Percentiles rank a stretch among this genome's conserved stretches.
Conservation (phyloP, 1,140 invertebrate genomes). For the Forficula auricularia region DNA sequence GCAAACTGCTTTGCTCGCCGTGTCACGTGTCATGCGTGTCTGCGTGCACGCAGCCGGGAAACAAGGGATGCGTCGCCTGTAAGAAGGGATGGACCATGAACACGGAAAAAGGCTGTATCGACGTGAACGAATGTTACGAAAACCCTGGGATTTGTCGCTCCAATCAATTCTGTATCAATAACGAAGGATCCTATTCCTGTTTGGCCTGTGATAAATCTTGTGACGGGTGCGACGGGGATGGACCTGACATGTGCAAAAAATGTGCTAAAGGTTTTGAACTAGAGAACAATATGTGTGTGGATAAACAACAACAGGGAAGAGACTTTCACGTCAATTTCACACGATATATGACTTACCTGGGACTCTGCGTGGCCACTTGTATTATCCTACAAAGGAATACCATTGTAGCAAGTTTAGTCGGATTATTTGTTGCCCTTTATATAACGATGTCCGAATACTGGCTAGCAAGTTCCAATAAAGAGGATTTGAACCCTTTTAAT, state of each 20-base stretch:
- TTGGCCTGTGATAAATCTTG: slow-evolving; percentile 66
- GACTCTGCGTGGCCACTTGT: slow-evolving; percentile 57
- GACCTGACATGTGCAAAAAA: slow-evolving; percentile 74
- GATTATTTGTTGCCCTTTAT: slow-evolving; percentile 52
- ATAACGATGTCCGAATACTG: slow-evolving; percentile 63
- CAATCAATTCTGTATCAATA: slow-evolving; percentile 84
- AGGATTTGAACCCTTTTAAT: neutral
- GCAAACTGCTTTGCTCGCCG: slow-evolving; percentile 54
- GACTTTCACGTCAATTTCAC: slow-evolving; percentile 36
- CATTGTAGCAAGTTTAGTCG: slow-evolving; percentile 50
- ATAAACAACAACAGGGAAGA: slow-evolving; percentile 27
- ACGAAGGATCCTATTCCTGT: slow-evolving; percentile 72
- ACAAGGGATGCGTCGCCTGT: slow-evolving; percentile 70
- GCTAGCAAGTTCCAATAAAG: slow-evolving; percentile 18
- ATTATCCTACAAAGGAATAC: slow-evolving; percentile 65
- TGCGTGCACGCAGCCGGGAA: slow-evolving; percentile 56
- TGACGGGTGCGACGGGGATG: slow-evolving; percentile 69
- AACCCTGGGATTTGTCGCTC: slow-evolving; percentile 40
- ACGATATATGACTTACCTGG: slow-evolving; percentile 60
- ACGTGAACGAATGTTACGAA: slow-evolving; percentile 79
- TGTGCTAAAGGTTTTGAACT: slow-evolving; percentile 59
- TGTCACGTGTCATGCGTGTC: slow-evolving; percentile 74
- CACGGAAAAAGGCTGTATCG: slow-evolving; percentile 63
- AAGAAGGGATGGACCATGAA: slow-evolving; percentile 61
- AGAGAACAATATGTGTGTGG: slow-evolving; percentile 51